Conservation (phyloP, 1,140 invertebrate species). For the Periplaneta americana region DNA sequence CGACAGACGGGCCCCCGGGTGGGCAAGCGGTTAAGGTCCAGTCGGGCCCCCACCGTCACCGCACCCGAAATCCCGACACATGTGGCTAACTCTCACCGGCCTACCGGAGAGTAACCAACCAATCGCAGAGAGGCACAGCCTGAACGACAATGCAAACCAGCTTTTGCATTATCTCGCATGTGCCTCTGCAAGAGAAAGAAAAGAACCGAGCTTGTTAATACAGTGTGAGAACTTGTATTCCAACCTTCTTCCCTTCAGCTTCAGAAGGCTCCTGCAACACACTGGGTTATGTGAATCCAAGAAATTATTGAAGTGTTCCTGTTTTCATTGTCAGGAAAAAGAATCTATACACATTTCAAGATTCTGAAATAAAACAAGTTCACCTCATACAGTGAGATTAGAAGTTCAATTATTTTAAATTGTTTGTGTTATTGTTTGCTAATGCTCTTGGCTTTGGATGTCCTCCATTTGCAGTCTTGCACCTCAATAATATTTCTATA, state of each 20-base stretch:
- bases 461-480: too few species aligned
- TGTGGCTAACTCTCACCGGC: conserved; percentile 6
- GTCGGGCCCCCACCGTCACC: conserved; percentile 26
- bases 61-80: conserved; percentile 4
- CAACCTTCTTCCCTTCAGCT: not conserved
- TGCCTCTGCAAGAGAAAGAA: conserved; percentile 48
- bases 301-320: too few species aligned
- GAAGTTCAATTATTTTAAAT: too few species aligned
- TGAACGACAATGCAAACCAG: conserved; percentile 21
- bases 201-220: conserved; percentile 29
- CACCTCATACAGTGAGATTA: too few species aligned
- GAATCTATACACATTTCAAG: too few species aligned
- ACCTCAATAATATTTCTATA: too few species aligned
- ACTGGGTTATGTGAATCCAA: not conserved
- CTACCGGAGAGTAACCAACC: conserved; percentile 9
- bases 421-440: too few species aligned
- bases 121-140: conserved; percentile 21
- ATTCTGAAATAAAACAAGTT: too few species aligned
- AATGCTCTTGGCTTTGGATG: too few species aligned
- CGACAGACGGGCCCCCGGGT: conserved; percentile 24
- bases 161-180: conserved; percentile 34
- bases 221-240: not conserved
- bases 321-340: too few species aligned
- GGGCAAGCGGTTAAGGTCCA: not conserved
- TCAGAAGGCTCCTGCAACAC: not conserved